Evolutionary conservation across 2,797 vertebrate species (phyloP), one percentile per base, ranked within the genome.

Genomic region (Aphelocoma californica): DNA sequence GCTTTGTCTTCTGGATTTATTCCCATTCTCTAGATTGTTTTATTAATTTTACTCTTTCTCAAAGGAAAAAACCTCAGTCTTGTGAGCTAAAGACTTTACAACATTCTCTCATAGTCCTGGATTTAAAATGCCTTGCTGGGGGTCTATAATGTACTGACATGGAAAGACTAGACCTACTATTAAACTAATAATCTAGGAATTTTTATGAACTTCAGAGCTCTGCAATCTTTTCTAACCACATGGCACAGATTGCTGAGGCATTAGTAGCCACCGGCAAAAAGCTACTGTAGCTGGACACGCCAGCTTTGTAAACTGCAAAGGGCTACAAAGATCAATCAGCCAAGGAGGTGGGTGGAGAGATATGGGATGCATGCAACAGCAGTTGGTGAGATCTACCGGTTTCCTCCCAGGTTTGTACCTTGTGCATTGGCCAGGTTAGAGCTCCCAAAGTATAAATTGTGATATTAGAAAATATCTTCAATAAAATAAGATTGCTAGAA

Each of bases 1-100:
- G 19, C 57, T 94, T 93, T 86, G 57, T 85, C 74, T 93, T 78
- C 78, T 91, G 91, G 93, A 92, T 20, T 88, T 48, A 65, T 79
- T 97, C 83, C 92, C 81, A 47, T 85, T 92, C 54, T 96, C 44
- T 70, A 80, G 83, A 78, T 56, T 91, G 81, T 75, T 81, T 95
- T 96, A 90, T 91, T 96, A 92, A 91, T 96, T 96, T 96, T 81
- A 82, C 44, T 86, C 60, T 93, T 88, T 88, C 78, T 81, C 79
- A 84, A 78, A 93, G 48, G 47, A 72, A 90, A 85, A 89, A 90
- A 7, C 1, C 6, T 47, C 40, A 88, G 48, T 40, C 71, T 80
- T 92, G 72, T 42, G 80, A 74, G 71, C 81, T 97, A 88, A 90
- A 94, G 82, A 40, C 85, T 94, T 95, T 81, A 88, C 75, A 93